These are phyloP conservation scores for Nematopogon swammerdamellus DNA, from an alignment of 2,888 invertebrate genomes.

Conservation along the genomic window DNA sequence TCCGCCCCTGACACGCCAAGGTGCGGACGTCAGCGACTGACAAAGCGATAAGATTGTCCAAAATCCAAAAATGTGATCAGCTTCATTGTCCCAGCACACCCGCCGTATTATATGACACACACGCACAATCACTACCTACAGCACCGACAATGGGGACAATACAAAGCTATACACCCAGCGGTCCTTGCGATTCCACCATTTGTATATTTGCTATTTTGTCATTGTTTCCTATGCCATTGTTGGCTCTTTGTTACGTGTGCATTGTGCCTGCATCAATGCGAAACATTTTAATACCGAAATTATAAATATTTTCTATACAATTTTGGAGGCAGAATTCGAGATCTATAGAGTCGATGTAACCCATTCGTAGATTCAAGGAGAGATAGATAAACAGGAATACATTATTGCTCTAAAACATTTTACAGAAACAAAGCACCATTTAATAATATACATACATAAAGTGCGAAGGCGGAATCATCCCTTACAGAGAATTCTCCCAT, in stretches of 20 bases:
- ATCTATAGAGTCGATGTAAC: too few relatives aligned
- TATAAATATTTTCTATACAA: constrained; percentile 51
- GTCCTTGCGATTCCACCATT: neutral
- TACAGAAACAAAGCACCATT: too few relatives aligned
- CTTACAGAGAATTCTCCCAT: too few relatives aligned
- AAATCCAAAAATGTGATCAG: constrained; percentile 49
- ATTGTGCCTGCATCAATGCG: constrained; percentile 33
- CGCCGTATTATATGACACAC: constrained; percentile 25
- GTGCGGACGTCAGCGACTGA: neutral
- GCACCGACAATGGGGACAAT: neutral
- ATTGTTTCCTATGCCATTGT: constrained; percentile 54
- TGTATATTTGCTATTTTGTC: constrained; percentile 49
- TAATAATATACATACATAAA: too few relatives aligned
- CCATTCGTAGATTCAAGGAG: too few relatives aligned
- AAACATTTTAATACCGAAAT: constrained; percentile 57
- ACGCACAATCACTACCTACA: neutral
- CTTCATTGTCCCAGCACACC: constrained; percentile 45
- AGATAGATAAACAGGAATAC: too few relatives aligned
- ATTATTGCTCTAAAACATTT: too few relatives aligned
- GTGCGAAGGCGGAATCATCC: too few relatives aligned
- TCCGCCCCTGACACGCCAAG: neutral
- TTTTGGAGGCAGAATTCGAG: constrained; percentile 10
- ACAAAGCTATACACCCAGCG: neutral
- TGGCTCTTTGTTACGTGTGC: neutral
- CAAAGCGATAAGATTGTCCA: constrained; percentile 38